Evolutionary conservation across 2,888 invertebrate genomes (phyloP).

Genomic region (Polia nebulosa): DNA sequence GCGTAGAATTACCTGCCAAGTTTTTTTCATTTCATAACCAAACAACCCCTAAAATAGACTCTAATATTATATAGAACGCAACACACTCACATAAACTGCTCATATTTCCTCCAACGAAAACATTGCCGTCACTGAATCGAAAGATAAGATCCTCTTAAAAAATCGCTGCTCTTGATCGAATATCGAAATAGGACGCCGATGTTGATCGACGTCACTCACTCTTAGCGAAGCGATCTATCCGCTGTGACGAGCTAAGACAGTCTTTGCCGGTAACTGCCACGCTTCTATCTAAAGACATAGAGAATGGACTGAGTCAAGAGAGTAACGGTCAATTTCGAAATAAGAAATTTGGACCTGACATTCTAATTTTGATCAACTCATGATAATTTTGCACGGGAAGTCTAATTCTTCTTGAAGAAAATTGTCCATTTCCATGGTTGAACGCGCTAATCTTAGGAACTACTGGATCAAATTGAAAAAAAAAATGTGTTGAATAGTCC

Average conservation of each 20-base stretch:
- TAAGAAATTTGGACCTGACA: too few species aligned
- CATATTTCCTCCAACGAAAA: conserved; percentile 5
- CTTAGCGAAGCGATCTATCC: conserved; percentile 67
- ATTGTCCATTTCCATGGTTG: too few species aligned
- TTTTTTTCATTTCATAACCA: too few species aligned
- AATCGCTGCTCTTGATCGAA: conserved; percentile 24
- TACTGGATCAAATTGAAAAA: too few species aligned
- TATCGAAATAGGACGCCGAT: conserved; percentile 58
- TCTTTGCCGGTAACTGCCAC: conserved; percentile 61
- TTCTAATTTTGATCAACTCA: too few species aligned
- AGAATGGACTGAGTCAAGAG: not conserved
- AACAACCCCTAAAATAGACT: not conserved
- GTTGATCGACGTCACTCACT: conserved; percentile 63
- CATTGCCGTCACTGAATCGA: not conserved
- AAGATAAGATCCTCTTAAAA: conserved; percentile 21
- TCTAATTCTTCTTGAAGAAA: too few species aligned
- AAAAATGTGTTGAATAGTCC: too few species aligned
- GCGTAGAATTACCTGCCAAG: too few species aligned
- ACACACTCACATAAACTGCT: not conserved
- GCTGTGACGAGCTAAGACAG: conserved; percentile 69
- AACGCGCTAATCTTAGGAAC: too few species aligned
- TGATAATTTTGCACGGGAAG: too few species aligned
- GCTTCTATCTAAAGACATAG: conserved; percentile 29
- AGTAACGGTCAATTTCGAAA: too few species aligned
- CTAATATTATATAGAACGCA: not conserved